phyloP scores from a whole-genome alignment of 2,797 vertebrate genomes.

The Megaceryle alcyon region DNA sequence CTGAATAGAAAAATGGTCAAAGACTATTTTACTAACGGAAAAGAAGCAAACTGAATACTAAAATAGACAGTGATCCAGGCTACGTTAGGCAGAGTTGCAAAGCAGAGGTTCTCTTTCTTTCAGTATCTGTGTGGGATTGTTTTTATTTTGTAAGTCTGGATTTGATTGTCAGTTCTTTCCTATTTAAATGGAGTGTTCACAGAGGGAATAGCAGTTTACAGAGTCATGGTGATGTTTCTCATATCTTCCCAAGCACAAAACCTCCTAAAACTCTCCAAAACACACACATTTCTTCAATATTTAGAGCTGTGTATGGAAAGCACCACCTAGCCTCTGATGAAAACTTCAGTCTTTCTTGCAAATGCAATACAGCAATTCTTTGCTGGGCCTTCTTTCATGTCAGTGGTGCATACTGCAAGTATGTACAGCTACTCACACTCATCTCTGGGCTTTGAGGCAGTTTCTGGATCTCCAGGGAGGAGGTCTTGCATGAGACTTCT shows the following conservation, averaged over 20 bases:
- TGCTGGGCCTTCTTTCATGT: not conserved
- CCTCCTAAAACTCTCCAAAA: not conserved
- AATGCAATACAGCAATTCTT: not conserved
- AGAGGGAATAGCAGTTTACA: not conserved
- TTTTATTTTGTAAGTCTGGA: not conserved
- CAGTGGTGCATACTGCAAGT: not conserved
- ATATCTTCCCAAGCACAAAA: not conserved
- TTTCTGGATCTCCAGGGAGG: not conserved
- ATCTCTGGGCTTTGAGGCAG: not conserved
- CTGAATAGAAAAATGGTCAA: not conserved
- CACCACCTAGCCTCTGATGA: not conserved
- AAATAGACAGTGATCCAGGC: not conserved
- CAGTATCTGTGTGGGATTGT: not conserved
- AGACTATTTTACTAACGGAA: not conserved
- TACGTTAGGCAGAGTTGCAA: not conserved
- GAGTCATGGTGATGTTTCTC: not conserved
- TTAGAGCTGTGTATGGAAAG: not conserved
- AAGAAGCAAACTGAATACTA: not conserved
- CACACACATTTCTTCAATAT: not conserved
- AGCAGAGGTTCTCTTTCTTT: not conserved
- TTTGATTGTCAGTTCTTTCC: not conserved
- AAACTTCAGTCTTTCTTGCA: not conserved
- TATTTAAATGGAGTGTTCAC: not conserved
- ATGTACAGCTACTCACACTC: fast-evolving
- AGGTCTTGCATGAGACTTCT: not conserved